A percentile compares a stretch with the other conserved stretches of the same genome.
phyloP scores from a whole-genome alignment of 2,113 vertebrate genomes.

The Hyperopisus bebe region DNA sequence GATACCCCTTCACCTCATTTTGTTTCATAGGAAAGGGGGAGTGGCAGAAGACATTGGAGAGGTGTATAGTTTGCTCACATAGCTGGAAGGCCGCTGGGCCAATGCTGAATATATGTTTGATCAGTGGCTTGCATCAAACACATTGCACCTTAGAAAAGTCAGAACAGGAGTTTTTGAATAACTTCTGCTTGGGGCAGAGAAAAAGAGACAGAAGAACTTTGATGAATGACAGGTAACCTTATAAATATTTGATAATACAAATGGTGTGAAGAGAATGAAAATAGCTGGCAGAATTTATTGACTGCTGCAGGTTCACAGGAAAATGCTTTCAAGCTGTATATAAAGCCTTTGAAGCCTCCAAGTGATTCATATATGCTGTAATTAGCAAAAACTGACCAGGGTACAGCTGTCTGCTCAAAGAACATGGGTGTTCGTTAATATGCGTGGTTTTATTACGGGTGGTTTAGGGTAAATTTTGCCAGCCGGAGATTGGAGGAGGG shows the following conservation, averaged over 20 bases:
- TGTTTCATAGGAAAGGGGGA: neutral
- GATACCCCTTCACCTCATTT: neutral
- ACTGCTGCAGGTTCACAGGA: neutral
- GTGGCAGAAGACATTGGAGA: neutral
- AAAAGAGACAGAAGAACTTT: conserved; percentile 62
- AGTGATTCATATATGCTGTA: neutral
- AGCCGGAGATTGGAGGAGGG: neutral
- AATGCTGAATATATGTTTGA: neutral
- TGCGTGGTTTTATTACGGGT: neutral
- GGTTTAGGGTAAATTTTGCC: neutral
- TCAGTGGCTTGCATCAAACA: neutral
- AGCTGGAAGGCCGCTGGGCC: neutral
- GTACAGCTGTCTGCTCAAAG: neutral
- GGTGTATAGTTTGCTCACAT: neutral
- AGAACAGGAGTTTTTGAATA: conserved; percentile 52
- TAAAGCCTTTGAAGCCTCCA: conserved; percentile 4
- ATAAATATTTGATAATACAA: conserved; percentile 74
- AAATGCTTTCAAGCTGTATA: conserved; percentile 10
- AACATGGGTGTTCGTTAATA: neutral
- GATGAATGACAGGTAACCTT: conserved; percentile 65
- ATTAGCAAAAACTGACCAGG: neutral
- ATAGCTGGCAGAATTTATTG: conserved; percentile 11
- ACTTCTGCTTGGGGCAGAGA: conserved; percentile 45
- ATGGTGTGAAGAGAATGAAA: conserved; percentile 56
- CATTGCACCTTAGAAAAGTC: conserved; percentile 21